Percentiles rank a stretch among this genome's conserved stretches.
Evolutionary conservation across 2,113 vertebrate species (phyloP).

Genomic region (Aphyosemion australe): DNA sequence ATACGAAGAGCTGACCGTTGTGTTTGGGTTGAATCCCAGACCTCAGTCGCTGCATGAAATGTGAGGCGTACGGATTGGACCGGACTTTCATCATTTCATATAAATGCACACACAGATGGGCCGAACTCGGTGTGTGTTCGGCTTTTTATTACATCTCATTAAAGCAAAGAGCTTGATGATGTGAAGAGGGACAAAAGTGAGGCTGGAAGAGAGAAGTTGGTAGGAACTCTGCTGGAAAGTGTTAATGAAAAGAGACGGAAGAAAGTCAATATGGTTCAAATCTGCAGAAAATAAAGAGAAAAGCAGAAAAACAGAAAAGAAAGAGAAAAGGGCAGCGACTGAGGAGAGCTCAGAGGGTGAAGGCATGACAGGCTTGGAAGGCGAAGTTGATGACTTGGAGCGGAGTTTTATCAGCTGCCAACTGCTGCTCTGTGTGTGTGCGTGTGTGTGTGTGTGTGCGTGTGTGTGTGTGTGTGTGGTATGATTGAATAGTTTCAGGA

Average conservation of each 20-base stretch:
- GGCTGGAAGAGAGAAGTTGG: not conserved
- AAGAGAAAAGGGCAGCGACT: not conserved
- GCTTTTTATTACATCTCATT: constrained; percentile 38
- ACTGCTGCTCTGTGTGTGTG: constrained; percentile 37
- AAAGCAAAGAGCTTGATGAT: constrained; percentile 9
- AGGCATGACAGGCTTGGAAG: constrained; percentile 10
- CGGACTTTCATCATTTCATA: not conserved
- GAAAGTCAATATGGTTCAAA: constrained; percentile 13
- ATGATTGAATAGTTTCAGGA: constrained; percentile 30
- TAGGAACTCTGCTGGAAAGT: not conserved
- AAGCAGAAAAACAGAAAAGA: not conserved
- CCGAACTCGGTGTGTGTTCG: constrained; percentile 44
- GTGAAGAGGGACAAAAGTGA: not conserved
- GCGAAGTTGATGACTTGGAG: constrained; percentile 43
- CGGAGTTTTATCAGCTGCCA: constrained; percentile 57
- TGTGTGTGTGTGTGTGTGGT: constrained; percentile 37
- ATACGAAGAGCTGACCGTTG: not conserved
- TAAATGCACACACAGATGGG: constrained; percentile 29
- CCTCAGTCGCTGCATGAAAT: not conserved
- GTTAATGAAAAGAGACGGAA: not conserved
- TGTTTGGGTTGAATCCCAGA: not conserved
- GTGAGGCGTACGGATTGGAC: constrained; percentile 22
- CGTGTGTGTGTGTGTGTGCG: constrained; percentile 40
- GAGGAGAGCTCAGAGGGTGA: constrained; percentile 2
- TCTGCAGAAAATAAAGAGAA: not conserved